A percentile compares a stretch with the other conserved stretches of the same genome.
phyloP scores from a whole-genome alignment of 2,797 vertebrate genomes.

The Adrianichthys oophorus region DNA sequence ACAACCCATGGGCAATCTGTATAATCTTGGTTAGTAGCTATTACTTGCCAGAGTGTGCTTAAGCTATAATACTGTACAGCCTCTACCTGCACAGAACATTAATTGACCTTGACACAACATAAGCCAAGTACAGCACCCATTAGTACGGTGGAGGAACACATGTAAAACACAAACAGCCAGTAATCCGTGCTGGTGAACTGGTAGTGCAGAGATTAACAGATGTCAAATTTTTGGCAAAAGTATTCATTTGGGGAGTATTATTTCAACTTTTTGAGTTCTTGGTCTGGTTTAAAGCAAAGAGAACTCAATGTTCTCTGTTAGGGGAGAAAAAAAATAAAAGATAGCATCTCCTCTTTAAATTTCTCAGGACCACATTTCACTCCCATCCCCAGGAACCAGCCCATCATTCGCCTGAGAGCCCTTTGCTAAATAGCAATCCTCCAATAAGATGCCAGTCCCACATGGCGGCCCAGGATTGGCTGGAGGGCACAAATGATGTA shows the following conservation, averaged over 20 bases:
- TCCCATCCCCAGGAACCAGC: slow-evolving; percentile 62
- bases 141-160: slow-evolving; percentile 42
- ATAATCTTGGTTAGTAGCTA: slow-evolving; percentile 73
- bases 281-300: no score
- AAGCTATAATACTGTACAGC: slow-evolving; percentile 69
- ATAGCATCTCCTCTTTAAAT: slow-evolving; percentile 16
- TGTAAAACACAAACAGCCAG: slow-evolving; percentile 6
- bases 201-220: no score
- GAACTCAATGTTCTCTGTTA: no score
- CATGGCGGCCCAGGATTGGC: slow-evolving; percentile 81
- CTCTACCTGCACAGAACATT: slow-evolving; percentile 64
- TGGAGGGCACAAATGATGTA: slow-evolving; percentile 72
- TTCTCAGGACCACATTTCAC: slow-evolving; percentile 42
- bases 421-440: slow-evolving; percentile 77
- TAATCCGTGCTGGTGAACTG: slow-evolving; percentile 21
- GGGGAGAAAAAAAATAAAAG: no score
- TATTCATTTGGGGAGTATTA: no score
- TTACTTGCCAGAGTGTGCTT: slow-evolving; percentile 69
- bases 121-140: slow-evolving; percentile 64
- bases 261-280: no score
- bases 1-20: slow-evolving; percentile 60
- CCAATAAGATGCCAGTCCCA: slow-evolving; percentile 77
- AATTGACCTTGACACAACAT: slow-evolving; percentile 74
- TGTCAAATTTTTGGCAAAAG: no score
- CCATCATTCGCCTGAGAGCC: slow-evolving; percentile 75